Evolutionary conservation across 2,888 invertebrate species (phyloP).

Genomic region (Drosophila paranaensis): DNA sequence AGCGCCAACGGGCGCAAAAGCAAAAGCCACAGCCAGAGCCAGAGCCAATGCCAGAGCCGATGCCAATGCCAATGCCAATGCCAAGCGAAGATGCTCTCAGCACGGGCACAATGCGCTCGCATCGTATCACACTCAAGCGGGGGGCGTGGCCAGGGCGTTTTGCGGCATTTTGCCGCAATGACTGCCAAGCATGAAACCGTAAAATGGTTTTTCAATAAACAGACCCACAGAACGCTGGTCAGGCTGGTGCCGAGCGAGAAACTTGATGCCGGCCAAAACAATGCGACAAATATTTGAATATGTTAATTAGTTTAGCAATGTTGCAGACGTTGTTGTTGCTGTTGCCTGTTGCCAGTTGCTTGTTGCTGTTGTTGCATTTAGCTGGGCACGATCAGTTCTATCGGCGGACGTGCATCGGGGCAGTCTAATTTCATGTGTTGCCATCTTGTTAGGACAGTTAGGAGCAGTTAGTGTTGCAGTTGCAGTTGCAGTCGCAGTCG

Average conservation of each 20-base stretch:
- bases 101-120: slow-evolving; percentile 34
- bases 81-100: slow-evolving; percentile 54
- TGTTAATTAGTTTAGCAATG: slow-evolving; percentile 72
- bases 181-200: slow-evolving; percentile 79
- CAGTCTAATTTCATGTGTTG: slow-evolving; percentile 82
- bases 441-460: slow-evolving; percentile 72
- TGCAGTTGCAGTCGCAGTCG: slow-evolving; percentile 13
- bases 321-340: slow-evolving; percentile 25
- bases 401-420: slow-evolving; percentile 75
- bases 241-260: slow-evolving; percentile 15
- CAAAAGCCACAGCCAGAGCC: neutral
- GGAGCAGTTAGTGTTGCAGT: slow-evolving; percentile 41
- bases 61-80: neutral
- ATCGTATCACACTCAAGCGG: slow-evolving; percentile 27
- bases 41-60: too few species aligned
- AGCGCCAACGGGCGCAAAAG: slow-evolving; percentile 71
- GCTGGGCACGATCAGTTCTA: slow-evolving; percentile 76
- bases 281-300: slow-evolving; percentile 80
- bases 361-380: slow-evolving; percentile 25
- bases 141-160: slow-evolving; percentile 51
- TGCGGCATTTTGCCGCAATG: slow-evolving; percentile 57
- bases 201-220: slow-evolving; percentile 78
- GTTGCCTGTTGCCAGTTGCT: slow-evolving; percentile 1
- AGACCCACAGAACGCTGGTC: slow-evolving; percentile 26
- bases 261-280: slow-evolving; percentile 55